These are phyloP conservation scores for Cheilosia vernalis DNA, from an alignment of 2,888 invertebrate genomes.

Conservation along the genomic window DNA sequence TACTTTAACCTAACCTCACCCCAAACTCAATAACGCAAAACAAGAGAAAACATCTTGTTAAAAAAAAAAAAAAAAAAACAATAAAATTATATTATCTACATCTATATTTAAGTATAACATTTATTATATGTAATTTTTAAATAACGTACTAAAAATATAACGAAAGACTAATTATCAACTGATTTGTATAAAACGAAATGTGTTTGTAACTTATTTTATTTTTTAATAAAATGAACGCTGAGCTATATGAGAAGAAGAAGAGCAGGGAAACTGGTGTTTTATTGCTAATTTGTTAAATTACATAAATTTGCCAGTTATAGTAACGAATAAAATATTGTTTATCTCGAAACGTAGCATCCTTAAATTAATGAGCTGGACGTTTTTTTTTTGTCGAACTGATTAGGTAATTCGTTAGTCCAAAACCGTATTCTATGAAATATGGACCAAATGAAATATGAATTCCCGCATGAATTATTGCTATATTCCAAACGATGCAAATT, in stretches of 20 bases:
- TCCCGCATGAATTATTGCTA: too few relatives aligned
- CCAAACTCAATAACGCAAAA: slow-evolving; percentile 9
- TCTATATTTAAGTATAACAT: slow-evolving; percentile 58
- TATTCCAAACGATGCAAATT: too few relatives aligned
- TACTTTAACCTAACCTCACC: slow-evolving; percentile 5
- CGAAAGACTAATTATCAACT: slow-evolving; percentile 74
- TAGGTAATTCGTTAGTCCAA: too few relatives aligned
- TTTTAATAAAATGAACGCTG: slow-evolving; percentile 71
- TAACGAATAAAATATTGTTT: too few relatives aligned
- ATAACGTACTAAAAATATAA: slow-evolving; percentile 68
- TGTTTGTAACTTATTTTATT: slow-evolving; percentile 67
- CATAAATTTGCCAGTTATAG: too few relatives aligned
- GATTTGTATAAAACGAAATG: slow-evolving; percentile 72
- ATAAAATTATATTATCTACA: slow-evolving; percentile 49
- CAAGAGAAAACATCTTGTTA: slow-evolving; percentile 35
- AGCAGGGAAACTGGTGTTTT: slow-evolving; percentile 43
- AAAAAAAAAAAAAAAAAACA: slow-evolving; percentile 13
- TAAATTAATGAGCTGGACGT: too few relatives aligned
- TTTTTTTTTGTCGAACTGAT: too few relatives aligned
- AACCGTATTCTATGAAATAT: too few relatives aligned
- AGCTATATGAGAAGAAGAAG: slow-evolving; percentile 39
- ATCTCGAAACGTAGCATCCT: too few relatives aligned
- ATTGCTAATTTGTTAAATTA: neutral
- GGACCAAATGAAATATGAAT: too few relatives aligned
- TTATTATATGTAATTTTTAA: slow-evolving; percentile 43